Evolutionary conservation across 2,113 vertebrate species (phyloP), one percentile per base, ranked within the genome.

Genomic region (Pluvianellus socialis): DNA sequence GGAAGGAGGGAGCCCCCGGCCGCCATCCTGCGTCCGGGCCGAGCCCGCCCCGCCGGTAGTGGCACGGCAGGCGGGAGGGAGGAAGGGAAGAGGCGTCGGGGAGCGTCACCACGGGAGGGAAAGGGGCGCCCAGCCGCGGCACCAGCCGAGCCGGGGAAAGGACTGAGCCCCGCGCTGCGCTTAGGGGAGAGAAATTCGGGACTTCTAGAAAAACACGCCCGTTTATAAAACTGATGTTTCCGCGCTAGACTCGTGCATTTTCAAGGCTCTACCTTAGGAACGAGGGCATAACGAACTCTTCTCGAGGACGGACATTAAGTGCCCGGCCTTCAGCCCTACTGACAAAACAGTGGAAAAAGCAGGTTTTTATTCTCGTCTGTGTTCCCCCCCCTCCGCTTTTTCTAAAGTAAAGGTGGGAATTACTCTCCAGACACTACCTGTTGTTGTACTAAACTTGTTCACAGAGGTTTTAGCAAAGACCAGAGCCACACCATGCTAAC

Each of bases 231-330:
- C 6, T 20, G 8, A 10, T 5, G 19, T 17, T 61, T n/a, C 67
- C 2, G 0, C 16, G 2, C 44, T 8, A 14, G 8, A 14, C 12
- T 9, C 12, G 0, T 1, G 10, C 21, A 2, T 10, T 35, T n/a
- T 33, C 44, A 33, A 24, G 13, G 49, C 42, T 62, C 40, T 45
- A 0, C 7, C 1, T 30, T 26, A 20, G 55, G 28, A 55, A 55
- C 16, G 2, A 11, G 8, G 22, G 19, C 14, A 27, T 7, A 13
- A 26, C 0, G 4, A 63, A 52, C 10, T 23, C 11, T 33, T 28
- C 38, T 15, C 30, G 35, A 22, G 22, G 35, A 33, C 21, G 7
- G 18, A 26, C 1, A 1, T 16, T 9, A 66, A 30, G 5, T 3
- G 30, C 4, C 4, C 1, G 9, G 14, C 8, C 22, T 33, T 35